Evolutionary conservation across 2,113 vertebrate species (phyloP).

Genomic region (Megaceryle maxima): DNA sequence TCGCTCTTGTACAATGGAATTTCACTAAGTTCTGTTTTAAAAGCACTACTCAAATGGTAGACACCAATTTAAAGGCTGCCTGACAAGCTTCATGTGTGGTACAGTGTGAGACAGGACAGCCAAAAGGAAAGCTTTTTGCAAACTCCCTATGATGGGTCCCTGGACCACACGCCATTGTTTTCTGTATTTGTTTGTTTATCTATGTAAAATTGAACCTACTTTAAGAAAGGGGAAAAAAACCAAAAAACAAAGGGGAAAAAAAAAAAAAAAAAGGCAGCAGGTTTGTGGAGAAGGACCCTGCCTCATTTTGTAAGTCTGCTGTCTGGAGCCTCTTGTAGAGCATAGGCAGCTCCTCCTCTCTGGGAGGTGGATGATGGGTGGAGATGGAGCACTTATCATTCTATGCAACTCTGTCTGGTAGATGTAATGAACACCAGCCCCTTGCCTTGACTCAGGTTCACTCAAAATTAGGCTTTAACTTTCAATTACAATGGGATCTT

Average conservation of each 20-base stretch:
- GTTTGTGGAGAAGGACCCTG: background rate
- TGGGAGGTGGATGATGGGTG: background rate
- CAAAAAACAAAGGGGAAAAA: background rate
- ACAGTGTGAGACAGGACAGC: background rate
- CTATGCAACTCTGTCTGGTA: background rate
- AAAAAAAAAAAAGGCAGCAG: background rate
- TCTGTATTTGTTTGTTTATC: background rate
- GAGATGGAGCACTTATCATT: background rate
- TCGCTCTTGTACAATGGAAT: background rate
- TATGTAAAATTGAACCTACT: background rate
- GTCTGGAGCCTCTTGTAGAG: background rate
- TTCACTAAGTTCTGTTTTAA: background rate
- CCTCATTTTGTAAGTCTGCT: background rate
- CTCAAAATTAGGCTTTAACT: background rate
- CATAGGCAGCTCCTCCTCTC: background rate
- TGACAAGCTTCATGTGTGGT: background rate
- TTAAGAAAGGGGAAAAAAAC: background rate
- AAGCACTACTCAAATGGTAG: background rate
- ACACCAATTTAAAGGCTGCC: background rate
- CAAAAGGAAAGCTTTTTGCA: background rate
- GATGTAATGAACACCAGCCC: background rate
- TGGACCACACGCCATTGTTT: fast-evolving
- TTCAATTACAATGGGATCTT: background rate
- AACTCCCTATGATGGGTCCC: background rate
- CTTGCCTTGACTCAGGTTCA: background rate